phyloP scores from a whole-genome alignment of 2,888 invertebrate species.

The Heliconius ismenius region DNA sequence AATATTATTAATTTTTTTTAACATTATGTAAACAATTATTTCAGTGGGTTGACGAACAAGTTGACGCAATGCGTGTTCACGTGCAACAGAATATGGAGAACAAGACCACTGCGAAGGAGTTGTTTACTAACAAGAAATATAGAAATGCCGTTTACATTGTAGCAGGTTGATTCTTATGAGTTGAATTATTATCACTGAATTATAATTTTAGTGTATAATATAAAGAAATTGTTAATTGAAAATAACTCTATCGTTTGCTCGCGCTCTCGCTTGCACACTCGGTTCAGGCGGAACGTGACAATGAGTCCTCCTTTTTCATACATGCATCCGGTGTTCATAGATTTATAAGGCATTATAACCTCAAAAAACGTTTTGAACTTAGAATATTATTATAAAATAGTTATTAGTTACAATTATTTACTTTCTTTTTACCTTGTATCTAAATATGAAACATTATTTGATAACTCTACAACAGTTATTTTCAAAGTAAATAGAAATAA shows the following conservation, averaged over 20 bases:
- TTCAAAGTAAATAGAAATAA: background rate
- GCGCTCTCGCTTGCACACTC: too few relatives aligned
- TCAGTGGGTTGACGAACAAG: slow-evolving; percentile 68
- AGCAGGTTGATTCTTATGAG: slow-evolving; percentile 57
- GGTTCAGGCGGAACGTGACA: too few relatives aligned
- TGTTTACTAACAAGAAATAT: slow-evolving; percentile 77
- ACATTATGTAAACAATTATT: slow-evolving; percentile 43
- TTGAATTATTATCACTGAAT: too few relatives aligned
- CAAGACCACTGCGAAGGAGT: slow-evolving; percentile 74
- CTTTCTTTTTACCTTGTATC: background rate
- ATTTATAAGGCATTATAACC: too few relatives aligned
- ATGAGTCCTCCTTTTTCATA: too few relatives aligned
- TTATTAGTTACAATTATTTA: background rate
- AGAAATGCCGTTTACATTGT: slow-evolving; percentile 76
- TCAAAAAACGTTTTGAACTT: too few relatives aligned
- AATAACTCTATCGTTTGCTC: too few relatives aligned
- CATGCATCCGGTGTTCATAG: too few relatives aligned
- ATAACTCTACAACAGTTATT: background rate
- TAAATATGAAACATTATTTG: background rate
- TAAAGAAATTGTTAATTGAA: too few relatives aligned
- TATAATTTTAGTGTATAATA: too few relatives aligned
- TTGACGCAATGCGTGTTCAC: slow-evolving; percentile 64
- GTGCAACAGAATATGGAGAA: slow-evolving; percentile 79
- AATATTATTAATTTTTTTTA: background rate
- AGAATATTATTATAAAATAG: background rate